These are phyloP conservation scores for Leucopternis melanops DNA, from an alignment of 2,113 vertebrate genomes.

Conservation along the genomic window DNA sequence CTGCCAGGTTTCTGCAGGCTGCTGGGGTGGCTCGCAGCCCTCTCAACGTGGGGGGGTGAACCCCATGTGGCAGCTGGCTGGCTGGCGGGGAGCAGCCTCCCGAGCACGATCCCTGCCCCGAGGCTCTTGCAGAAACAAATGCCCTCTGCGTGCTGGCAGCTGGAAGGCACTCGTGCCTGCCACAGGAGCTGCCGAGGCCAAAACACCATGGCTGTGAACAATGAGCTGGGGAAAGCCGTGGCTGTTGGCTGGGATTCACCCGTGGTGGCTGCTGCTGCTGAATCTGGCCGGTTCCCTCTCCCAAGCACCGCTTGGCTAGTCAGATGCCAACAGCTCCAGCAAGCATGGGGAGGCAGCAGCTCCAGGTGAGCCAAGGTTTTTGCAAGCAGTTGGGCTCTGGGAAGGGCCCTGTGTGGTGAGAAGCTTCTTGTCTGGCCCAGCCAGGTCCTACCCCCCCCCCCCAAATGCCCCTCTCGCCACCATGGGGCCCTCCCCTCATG, in stretches of 20 bases:
- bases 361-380: neutral
- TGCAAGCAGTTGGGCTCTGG: neutral
- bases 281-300: fast-evolving
- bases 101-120: neutral
- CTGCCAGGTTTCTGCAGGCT: neutral
- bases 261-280: fast-evolving
- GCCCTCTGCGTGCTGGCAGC: fast-evolving
- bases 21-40: fast-evolving
- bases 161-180: fast-evolving
- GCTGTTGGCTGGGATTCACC: neutral
- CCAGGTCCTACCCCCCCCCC: neutral
- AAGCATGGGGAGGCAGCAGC: neutral
- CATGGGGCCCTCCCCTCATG: fast-evolving
- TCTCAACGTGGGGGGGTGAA: fast-evolving
- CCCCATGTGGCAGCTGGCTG: fast-evolving
- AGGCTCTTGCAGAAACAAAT: neutral
- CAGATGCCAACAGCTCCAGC: neutral
- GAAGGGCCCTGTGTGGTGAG: fast-evolving
- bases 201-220: fast-evolving
- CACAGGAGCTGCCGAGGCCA: neutral
- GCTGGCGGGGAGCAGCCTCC: neutral
- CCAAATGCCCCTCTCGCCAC: neutral
- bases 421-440: neutral
- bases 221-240: fast-evolving
- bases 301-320: fast-evolving